Conservation (phyloP, 2,797 vertebrate species). For the Rhinichthys osculus region DNA sequence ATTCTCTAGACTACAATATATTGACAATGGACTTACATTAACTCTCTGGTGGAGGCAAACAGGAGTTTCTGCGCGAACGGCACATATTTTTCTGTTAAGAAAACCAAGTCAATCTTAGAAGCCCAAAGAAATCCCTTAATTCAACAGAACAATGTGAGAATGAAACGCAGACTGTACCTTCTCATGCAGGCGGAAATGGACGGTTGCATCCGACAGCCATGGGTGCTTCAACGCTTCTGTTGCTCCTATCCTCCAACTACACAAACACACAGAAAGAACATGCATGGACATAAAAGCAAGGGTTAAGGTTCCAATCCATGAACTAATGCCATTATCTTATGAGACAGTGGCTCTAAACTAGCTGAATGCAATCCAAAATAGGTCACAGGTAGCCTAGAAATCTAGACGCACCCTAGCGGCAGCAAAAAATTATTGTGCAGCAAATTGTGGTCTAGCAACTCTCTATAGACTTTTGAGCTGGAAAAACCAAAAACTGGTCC, state of each 20-base stretch:
- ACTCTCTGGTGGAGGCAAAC: constrained; percentile 73
- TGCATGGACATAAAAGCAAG: neutral
- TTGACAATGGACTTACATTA: constrained; percentile 80
- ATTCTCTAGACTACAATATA: neutral
- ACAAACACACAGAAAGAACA: neutral
- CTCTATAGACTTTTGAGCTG: too few species aligned
- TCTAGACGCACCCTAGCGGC: too few species aligned
- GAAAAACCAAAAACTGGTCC: too few species aligned
- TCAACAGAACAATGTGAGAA: neutral
- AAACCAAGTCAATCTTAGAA: constrained; percentile 21
- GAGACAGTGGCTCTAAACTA: neutral
- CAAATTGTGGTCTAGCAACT: too few species aligned
- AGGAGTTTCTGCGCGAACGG: constrained; percentile 76
- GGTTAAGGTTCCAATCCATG: neutral
- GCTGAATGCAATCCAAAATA: neutral
- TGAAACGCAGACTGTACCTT: constrained; percentile 75
- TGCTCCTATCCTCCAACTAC: constrained; percentile 95
- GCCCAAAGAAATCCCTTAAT: neutral
- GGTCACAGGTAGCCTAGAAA: neutral
- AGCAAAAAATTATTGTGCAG: too few species aligned
- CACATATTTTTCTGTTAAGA: constrained; percentile 78
- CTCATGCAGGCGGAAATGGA: constrained; percentile 84
- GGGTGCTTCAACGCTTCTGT: constrained; percentile 90
- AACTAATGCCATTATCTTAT: too few species aligned
- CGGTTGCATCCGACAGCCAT: constrained; percentile 88